Evolutionary conservation across 2,113 vertebrate genomes (phyloP).

Genomic region (Calidris pugnax): DNA sequence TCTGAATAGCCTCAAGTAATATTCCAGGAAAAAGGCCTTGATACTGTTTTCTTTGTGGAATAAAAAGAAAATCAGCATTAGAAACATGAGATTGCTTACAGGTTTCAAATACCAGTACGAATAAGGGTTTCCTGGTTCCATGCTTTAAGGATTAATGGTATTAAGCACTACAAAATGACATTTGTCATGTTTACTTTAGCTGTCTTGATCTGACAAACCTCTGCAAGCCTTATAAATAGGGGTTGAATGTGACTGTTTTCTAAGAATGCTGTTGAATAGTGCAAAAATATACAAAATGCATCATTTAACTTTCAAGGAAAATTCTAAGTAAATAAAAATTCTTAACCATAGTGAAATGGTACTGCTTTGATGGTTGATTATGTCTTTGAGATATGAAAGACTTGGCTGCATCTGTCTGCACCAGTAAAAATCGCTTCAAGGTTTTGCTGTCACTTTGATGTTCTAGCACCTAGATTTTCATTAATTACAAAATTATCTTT

Average conservation of each 20-base stretch:
- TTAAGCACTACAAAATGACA: not conserved
- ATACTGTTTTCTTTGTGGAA: slow-evolving; percentile 59
- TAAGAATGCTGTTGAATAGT: not conserved
- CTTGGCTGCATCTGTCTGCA: not conserved
- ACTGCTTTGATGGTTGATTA: not conserved
- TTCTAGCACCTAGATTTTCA: not conserved
- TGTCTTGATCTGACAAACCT: slow-evolving; percentile 38
- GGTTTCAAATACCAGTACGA: slow-evolving; percentile 16
- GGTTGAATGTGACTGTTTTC: not conserved
- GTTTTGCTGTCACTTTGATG: not conserved
- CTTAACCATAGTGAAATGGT: not conserved
- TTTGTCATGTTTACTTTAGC: slow-evolving; percentile 35
- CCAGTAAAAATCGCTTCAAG: not conserved
- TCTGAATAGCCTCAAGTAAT: slow-evolving; percentile 43
- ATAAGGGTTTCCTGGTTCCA: slow-evolving; percentile 31
- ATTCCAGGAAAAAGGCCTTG: slow-evolving; percentile 39
- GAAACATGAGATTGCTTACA: slow-evolving; percentile 1
- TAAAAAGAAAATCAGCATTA: slow-evolving; percentile 47
- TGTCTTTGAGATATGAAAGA: not conserved
- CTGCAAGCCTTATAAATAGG: not conserved
- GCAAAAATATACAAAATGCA: not conserved
- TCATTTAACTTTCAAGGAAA: not conserved
- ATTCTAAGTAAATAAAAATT: not conserved
- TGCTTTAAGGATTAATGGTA: slow-evolving; percentile 28
- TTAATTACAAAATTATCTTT: not conserved